Base-by-base conservation (phyloP, 2,797 vertebrate genomes). In the Lithobates pipiens region DNA sequence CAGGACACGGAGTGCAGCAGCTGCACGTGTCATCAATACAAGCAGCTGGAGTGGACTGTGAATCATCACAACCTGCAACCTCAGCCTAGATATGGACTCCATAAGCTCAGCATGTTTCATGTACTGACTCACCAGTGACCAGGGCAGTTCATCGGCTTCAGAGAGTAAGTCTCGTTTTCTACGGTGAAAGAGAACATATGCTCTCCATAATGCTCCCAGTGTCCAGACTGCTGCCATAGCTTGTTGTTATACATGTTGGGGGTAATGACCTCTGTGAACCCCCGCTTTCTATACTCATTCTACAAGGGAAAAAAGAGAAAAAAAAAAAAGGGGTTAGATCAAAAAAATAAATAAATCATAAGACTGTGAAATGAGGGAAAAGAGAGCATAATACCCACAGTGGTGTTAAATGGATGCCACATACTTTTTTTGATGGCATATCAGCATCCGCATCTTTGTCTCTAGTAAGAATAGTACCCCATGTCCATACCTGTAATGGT, bases 131-230 rank as follows among this genome's bases (percentile, higher is more conserved):
- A 98, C 98, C 97, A 99, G 92, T 98, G 97, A 0, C 96, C 98
- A 0, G 97, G 97, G 86, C 97, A 98, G 92, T 99, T 98, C 98
- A 99, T 98, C 73, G 97, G 97, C 88, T 99, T 99, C 80, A 99
- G 97, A 27, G 97, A 96, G 1, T 96, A 96, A 0, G 89, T 95
- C 89, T 96, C 95, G 0, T 93, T 88, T 77, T 95, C 88, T 0
- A 95, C 90, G 0, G 76, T 90, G 88, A 99, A 95, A 0, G 95
- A 93, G 91, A 98, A 99, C 94, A 99, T 99, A 92, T 98, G 94
- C 83, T 97, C 89, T 3, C 93, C 93, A 89, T 98, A 98, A 90
- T 99, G 97, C 78, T 97, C 94, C 97, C 98, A 98, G 92, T 98
- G 97, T n/a, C 98, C 98, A 0, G 98, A 99, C 69, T 92, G 94